Evolutionary conservation across 1,140 invertebrate species (phyloP).

Genomic region (Daktulosphaira vitifoliae): DNA sequence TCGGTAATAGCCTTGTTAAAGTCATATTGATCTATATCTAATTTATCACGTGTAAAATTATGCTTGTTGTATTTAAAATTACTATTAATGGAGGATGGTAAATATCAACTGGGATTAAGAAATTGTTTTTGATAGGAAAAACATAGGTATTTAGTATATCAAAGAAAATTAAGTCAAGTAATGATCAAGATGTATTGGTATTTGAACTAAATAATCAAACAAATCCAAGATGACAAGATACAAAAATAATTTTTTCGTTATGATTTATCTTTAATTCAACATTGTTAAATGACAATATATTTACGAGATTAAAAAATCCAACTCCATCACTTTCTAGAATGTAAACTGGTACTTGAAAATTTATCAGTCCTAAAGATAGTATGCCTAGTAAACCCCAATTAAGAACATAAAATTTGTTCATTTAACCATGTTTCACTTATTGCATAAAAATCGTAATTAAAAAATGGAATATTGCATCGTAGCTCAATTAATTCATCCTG

Average conservation of each 20-base stretch:
- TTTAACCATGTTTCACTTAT: background rate
- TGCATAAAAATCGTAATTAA: background rate
- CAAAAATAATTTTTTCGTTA: too few species aligned
- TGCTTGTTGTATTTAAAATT: background rate
- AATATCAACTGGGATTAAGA: background rate
- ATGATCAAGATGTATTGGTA: background rate
- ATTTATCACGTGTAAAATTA: background rate
- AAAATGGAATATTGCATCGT: too few species aligned
- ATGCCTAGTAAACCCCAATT: background rate
- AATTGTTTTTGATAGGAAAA: background rate
- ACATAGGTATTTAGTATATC: background rate
- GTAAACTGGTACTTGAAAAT: too few species aligned
- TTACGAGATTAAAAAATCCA: too few species aligned
- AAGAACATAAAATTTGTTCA: background rate
- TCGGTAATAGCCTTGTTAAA: background rate
- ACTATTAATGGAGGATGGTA: background rate
- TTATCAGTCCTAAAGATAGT: background rate
- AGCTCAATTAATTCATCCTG: background rate
- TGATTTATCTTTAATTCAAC: too few species aligned
- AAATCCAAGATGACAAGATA: too few species aligned
- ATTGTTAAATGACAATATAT: too few species aligned
- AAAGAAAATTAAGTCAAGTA: background rate
- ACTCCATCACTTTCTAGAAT: too few species aligned
- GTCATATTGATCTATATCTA: background rate
- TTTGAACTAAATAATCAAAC: too few species aligned